Conservation (phyloP, 2,888 invertebrate genomes). For the Pachymerium ferrugineum region DNA sequence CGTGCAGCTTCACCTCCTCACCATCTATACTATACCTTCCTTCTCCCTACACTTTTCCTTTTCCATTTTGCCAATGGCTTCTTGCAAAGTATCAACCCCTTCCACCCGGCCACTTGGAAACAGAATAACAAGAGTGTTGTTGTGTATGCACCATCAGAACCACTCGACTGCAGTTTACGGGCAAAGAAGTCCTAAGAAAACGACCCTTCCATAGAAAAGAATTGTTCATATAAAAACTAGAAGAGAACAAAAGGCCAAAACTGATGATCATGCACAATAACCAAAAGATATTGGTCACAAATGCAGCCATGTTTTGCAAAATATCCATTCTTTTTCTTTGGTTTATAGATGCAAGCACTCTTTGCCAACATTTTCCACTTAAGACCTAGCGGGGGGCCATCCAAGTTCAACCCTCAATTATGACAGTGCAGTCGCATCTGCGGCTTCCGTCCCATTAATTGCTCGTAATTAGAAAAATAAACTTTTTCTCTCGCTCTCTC, state of each 20-base stretch:
- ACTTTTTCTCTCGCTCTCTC: conserved; percentile 24
- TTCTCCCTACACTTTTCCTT: background rate
- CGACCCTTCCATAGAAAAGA: background rate
- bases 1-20: background rate
- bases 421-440: conserved; percentile 18
- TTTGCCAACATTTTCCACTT: conserved; percentile 18
- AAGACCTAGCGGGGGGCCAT: conserved; percentile 7
- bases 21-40: background rate
- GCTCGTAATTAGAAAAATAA: conserved; percentile 33
- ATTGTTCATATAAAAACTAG: background rate
- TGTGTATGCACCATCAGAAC: conserved; percentile 10
- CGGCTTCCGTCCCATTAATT: conserved; percentile 29
- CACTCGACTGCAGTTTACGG: background rate
- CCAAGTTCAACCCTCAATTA: conserved; percentile 26
- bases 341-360: background rate
- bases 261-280: conserved; percentile 6
- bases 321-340: background rate
- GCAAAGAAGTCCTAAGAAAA: background rate
- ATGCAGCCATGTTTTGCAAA: background rate
- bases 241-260: background rate
- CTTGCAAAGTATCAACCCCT: conserved; percentile 15
- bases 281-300: conserved; percentile 14
- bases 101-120: conserved; percentile 15
- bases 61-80: conserved; percentile 10
- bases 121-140: conserved; percentile 14